Conservation (phyloP, 2,888 invertebrate genomes). For the Drosophila melanosoma region DNA sequence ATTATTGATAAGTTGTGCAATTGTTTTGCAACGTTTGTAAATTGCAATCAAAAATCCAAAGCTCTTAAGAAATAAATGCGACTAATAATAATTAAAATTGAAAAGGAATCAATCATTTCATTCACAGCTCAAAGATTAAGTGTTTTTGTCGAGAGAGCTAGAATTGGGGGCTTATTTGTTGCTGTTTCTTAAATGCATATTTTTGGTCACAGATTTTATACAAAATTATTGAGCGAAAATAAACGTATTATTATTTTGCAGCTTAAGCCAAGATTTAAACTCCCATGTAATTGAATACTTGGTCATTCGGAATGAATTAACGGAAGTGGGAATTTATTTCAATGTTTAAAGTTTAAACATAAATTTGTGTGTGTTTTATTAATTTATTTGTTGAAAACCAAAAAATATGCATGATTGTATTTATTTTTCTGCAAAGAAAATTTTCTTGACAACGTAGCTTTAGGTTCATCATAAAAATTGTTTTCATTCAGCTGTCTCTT, state of each 20-base stretch:
- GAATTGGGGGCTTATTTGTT: not conserved
- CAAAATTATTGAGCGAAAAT: not conserved
- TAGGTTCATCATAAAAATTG: slow-evolving; percentile 19
- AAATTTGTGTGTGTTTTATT: not conserved
- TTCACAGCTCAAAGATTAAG: not conserved
- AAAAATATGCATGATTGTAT: not conserved
- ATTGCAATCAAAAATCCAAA: slow-evolving; percentile 26
- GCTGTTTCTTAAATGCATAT: no score
- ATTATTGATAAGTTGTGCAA: slow-evolving; percentile 51
- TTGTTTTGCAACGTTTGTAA: slow-evolving; percentile 37
- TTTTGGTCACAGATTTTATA: no score
- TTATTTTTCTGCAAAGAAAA: slow-evolving; percentile 1
- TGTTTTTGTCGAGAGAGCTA: not conserved
- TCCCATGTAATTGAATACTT: not conserved
- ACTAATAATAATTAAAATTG: slow-evolving; percentile 1
- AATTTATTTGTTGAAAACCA: not conserved
- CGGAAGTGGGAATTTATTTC: not conserved
- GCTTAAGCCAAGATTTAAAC: no score
- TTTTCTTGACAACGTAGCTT: slow-evolving; percentile 6
- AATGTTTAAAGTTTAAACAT: not conserved
- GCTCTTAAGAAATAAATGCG: slow-evolving; percentile 6
- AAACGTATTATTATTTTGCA: not conserved
- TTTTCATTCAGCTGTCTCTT: not conserved
- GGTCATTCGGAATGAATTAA: not conserved
- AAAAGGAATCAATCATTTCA: slow-evolving; percentile 5